phyloP scores from a whole-genome alignment of 2,888 invertebrate species.

The Brachylomia viminalis region DNA sequence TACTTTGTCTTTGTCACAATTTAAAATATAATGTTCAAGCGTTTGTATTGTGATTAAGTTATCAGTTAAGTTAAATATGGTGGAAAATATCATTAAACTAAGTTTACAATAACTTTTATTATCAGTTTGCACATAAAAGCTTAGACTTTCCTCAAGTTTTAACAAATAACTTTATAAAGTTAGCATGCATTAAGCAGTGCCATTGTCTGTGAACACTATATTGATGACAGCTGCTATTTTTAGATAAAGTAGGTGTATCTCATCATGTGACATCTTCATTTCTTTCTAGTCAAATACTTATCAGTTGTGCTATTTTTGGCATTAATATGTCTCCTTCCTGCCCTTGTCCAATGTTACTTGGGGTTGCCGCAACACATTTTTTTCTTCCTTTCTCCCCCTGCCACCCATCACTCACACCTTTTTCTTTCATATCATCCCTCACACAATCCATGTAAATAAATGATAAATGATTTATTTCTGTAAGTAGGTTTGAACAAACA shows the following conservation, averaged over 20 bases:
- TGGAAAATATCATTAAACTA: neutral
- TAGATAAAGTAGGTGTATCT: constrained; percentile 12
- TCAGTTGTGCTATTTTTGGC: constrained; percentile 11
- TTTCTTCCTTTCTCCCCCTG: neutral
- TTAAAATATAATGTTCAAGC: neutral
- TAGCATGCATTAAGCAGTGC: neutral
- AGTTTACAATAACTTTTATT: neutral
- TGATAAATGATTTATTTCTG: no score
- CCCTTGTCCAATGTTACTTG: neutral
- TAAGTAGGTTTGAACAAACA: no score
- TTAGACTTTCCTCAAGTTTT: constrained; percentile 2
- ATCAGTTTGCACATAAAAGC: neutral
- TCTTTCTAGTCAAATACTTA: neutral
- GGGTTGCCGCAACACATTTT: no score
- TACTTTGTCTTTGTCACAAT: constrained; percentile 4
- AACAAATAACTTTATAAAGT: neutral
- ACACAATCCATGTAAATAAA: no score
- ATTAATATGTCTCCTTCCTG: neutral
- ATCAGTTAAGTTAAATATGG: constrained; percentile 18
- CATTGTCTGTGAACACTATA: neutral
- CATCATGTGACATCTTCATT: constrained; percentile 20
- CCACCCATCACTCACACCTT: neutral
- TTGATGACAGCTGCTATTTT: constrained; percentile 23
- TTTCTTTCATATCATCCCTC: neutral
- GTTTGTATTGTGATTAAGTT: constrained; percentile 22